phyloP scores from a whole-genome alignment of 92 coral and sea anemone species.

The Parazoanthus atlanticus region DNA sequence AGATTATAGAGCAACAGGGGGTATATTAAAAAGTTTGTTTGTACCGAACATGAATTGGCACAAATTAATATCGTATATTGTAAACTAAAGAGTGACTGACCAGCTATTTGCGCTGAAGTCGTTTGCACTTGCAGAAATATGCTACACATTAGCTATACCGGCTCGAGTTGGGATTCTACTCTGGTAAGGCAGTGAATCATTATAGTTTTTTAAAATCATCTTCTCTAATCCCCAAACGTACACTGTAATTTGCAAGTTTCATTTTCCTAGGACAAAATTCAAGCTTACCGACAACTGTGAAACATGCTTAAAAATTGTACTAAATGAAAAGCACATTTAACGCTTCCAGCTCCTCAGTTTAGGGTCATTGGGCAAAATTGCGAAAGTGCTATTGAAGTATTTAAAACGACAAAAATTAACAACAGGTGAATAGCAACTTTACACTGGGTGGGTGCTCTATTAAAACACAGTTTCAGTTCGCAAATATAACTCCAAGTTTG shows the following conservation, averaged over 20 bases:
- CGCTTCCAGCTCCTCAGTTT: neutral
- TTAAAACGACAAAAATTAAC: neutral
- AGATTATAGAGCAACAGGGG: slow-evolving; percentile 35
- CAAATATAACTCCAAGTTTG: neutral
- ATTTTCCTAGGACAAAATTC: neutral
- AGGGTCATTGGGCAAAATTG: slow-evolving; percentile 21
- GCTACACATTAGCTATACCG: too few relatives aligned
- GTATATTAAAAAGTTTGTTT: neutral
- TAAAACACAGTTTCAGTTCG: neutral
- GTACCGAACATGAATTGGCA: neutral
- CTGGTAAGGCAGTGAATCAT: neutral
- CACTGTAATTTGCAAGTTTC: neutral
- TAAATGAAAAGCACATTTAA: slow-evolving; percentile 19
- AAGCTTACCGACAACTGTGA: neutral
- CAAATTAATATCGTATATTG: neutral
- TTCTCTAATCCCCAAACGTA: neutral
- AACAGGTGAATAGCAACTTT: neutral
- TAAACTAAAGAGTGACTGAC: slow-evolving; percentile 1
- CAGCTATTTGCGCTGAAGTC: neutral
- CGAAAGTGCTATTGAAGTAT: neutral
- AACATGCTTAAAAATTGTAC: neutral
- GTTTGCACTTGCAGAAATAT: neutral
- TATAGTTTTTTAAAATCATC: neutral
- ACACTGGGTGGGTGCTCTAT: neutral
- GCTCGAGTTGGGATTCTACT: too few relatives aligned